Percentiles rank a stretch among this genome's conserved stretches.
phyloP scores from a whole-genome alignment of 2,797 vertebrate species.

The Acrossocheilus wenchowensis region DNA sequence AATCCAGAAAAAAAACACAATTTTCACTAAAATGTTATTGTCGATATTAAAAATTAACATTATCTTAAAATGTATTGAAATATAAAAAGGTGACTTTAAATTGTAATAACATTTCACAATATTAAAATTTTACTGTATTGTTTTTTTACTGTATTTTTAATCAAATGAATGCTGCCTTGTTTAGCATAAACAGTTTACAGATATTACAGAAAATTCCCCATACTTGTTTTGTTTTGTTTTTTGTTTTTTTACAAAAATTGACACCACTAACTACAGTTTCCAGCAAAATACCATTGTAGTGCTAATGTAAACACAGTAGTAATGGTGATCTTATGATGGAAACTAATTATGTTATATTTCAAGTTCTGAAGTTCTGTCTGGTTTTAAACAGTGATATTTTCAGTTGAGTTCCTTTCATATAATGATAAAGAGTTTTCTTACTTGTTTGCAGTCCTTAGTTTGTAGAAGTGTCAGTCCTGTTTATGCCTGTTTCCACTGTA shows the following conservation, averaged over 20 bases:
- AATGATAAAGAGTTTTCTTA: not conserved
- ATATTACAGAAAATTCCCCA: not conserved
- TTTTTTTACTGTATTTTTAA: not conserved
- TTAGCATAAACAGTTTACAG: not conserved
- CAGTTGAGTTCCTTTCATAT: not conserved
- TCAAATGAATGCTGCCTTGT: not conserved
- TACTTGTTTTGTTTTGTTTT: not conserved
- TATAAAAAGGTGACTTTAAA: not conserved
- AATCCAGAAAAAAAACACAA: not conserved
- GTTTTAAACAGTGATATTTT: not conserved
- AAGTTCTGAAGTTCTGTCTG: not conserved
- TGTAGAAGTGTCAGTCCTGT: not conserved
- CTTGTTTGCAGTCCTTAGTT: conserved; percentile 10
- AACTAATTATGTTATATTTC: not conserved
- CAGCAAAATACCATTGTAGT: not conserved
- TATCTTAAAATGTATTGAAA: not conserved
- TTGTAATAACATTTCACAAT: not conserved
- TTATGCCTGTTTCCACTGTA: not conserved
- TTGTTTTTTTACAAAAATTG: not conserved
- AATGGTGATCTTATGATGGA: not conserved
- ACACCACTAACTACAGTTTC: not conserved
- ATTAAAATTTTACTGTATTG: not conserved
- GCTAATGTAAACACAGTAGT: not conserved
- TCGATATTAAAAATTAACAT: not conserved
- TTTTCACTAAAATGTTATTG: not conserved